These are phyloP conservation scores for Chaitophorus viminalis DNA, from an alignment of 2,888 invertebrate species.

Conservation along the genomic window DNA sequence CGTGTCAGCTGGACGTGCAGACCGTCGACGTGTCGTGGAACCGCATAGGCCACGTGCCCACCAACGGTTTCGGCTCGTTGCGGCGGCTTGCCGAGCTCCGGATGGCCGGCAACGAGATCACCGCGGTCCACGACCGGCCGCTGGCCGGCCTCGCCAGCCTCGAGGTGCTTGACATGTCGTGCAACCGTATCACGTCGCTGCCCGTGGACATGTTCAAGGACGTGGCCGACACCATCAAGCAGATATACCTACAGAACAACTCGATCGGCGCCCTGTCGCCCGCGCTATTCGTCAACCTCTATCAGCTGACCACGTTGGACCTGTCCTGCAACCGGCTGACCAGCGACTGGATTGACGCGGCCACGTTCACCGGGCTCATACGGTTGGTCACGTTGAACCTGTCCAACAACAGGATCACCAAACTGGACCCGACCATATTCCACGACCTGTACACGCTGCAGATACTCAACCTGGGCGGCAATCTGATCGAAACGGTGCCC, in stretches of 20 bases:
- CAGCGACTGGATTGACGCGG: constrained; percentile 84
- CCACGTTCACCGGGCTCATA: constrained; percentile 85
- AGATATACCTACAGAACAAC: constrained; percentile 86
- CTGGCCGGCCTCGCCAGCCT: constrained; percentile 79
- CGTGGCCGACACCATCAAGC: constrained; percentile 82
- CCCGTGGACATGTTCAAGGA: constrained; percentile 81
- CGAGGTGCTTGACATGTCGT: constrained; percentile 81
- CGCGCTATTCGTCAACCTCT: constrained; percentile 83
- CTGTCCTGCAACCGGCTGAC: constrained; percentile 86
- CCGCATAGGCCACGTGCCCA: constrained; percentile 82
- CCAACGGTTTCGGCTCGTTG: constrained; percentile 84
- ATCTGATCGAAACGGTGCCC: constrained; percentile 87
- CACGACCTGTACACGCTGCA: constrained; percentile 90
- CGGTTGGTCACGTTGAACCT: constrained; percentile 85
- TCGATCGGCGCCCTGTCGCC: constrained; percentile 83
- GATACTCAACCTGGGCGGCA: constrained; percentile 85
- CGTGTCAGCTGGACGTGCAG: constrained; percentile 82
- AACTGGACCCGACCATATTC: constrained; percentile 82
- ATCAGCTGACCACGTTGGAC: constrained; percentile 85
- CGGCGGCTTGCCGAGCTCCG: constrained; percentile 82
- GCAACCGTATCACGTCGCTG: constrained; percentile 79
- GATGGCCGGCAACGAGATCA: constrained; percentile 88
- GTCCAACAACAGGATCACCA: constrained; percentile 85
- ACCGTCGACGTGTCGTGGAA: constrained; percentile 87
- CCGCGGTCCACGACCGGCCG: constrained; percentile 85